Base-by-base conservation (phyloP, 2,888 invertebrate species). In the Glyphotaelius pellucidus region DNA sequence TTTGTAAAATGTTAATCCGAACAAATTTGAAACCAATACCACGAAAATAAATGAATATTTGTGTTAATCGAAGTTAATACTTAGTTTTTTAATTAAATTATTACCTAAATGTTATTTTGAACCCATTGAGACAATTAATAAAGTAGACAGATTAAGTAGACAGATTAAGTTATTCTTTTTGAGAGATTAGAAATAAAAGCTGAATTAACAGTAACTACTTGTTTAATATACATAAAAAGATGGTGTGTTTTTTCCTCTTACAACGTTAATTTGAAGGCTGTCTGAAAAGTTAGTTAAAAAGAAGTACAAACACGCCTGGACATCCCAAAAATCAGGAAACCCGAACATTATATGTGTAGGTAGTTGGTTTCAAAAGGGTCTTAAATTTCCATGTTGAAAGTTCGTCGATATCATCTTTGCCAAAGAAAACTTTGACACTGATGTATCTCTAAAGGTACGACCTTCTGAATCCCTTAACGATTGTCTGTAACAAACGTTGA, bases 381-480 rank as follows among this genome's bases (percentile, higher is more conserved):
- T 67, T 25, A 25, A 52, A 52, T 25, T 19, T 67, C 25, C 5
- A 25, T 5, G 5, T 67, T 67, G 25, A 67, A 25, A 67, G 7
- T 67, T 25, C 7, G 67, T 15, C 52, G 67, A 67, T n/a, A 67
- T 67, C 67, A 7, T n/a, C 9, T 67, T 9, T 67, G n/a, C n/a
- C 67, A 25, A 25, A 67, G 67, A 67, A 67, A 67, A 67, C 67
- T 67, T 67, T 9, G 67, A n/a, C 67, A 67, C 67, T 67, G 67
- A 67, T 67, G 67, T 67, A 67, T 67, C 67, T 67, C 67, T 67
- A 67, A 67, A 67, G 67, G 67, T 67, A n/a, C 67, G 67, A 67
- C 67, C 25, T 67, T 67, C n/a, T 25, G 25, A 67, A 25, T 67
- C 67, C n/a, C 67, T 67, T 67, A 67, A 67, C 67, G 67, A 67